Base-by-base conservation (phyloP, 2,797 vertebrate genomes). In the Sebastolobus alascanus region DNA sequence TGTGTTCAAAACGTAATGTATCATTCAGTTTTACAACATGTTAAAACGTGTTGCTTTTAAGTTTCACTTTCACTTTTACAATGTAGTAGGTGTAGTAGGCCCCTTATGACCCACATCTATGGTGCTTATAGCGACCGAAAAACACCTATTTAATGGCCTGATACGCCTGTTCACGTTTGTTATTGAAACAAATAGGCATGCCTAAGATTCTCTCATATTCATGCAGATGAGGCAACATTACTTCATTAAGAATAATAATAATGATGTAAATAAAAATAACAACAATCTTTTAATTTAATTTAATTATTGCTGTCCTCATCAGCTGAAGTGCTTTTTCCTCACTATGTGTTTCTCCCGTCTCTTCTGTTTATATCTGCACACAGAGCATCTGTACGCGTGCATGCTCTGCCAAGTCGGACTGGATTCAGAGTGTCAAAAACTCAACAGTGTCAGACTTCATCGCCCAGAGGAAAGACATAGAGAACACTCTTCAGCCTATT, bases 391-490 rank as follows among this genome's bases (percentile, higher is more conserved):
- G 94, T 66, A 68, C 89, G 3, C 90, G 56, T 50, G 84, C 83
- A 0, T 96, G 95, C 52, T 90, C 88, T 33, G 27, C 80, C 20
- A 96, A 94, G 86, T 93, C 67, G 3, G 94, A 96, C 35, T 97
- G 97, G 96, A 82, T 97, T 40, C 92, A 96, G 84, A 93, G 82
- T 5, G 68, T 84, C 8, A 75, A 86, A 50, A 87, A 93, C 61
- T 78, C 94, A 43, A 89, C 95, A 7, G 64, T 91, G 1, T 86
- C 91, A 31, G 96, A 97, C 18, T 82, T 96, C 55, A 40, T 72
- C 13, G 93, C 94, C 31, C 96, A 97, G 72, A 96, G 86, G 67
- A 92, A 92, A 60, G 92, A 95, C 1, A 55, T 97, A 2, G 94
- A 96, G 80, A 89, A 93, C 1, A 74, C 75, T 2, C 74, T 97